Conservation (phyloP, 2,797 vertebrate species). For the Rousettus madagascariensis region DNA sequence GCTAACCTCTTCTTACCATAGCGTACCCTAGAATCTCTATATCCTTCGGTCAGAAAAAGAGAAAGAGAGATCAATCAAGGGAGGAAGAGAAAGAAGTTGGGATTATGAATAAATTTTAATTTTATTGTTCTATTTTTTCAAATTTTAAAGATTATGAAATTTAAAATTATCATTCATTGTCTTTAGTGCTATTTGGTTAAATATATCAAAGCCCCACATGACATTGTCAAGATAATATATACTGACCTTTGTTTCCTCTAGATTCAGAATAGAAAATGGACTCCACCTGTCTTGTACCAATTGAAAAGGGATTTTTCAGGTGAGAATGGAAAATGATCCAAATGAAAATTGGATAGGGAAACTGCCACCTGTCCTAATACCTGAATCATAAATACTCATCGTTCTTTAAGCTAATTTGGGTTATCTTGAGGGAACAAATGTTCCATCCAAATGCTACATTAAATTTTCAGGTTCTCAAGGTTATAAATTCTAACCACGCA, state of each 20-base stretch:
- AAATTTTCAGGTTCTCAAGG: background rate
- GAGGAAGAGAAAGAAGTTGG: background rate
- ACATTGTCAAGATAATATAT: background rate
- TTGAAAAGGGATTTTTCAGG: background rate
- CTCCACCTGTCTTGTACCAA: background rate
- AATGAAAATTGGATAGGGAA: background rate
- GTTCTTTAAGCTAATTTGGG: background rate
- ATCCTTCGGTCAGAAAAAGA: constrained; percentile 5
- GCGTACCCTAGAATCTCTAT: background rate
- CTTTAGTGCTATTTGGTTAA: background rate
- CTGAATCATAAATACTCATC: background rate
- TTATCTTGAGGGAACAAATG: background rate
- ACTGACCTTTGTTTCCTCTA: background rate
- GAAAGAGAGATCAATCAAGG: background rate
- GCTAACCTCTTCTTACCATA: background rate
- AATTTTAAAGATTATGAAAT: background rate
- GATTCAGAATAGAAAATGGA: background rate
- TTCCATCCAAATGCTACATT: background rate
- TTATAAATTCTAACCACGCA: background rate
- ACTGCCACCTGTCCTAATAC: background rate
- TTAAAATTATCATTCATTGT: background rate
- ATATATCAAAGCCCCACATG: background rate
- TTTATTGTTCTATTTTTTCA: background rate
- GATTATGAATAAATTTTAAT: background rate
- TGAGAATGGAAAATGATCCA: background rate